phyloP scores from a whole-genome alignment of 1,140 invertebrate genomes.

The Oncopodura yosiiana region DNA sequence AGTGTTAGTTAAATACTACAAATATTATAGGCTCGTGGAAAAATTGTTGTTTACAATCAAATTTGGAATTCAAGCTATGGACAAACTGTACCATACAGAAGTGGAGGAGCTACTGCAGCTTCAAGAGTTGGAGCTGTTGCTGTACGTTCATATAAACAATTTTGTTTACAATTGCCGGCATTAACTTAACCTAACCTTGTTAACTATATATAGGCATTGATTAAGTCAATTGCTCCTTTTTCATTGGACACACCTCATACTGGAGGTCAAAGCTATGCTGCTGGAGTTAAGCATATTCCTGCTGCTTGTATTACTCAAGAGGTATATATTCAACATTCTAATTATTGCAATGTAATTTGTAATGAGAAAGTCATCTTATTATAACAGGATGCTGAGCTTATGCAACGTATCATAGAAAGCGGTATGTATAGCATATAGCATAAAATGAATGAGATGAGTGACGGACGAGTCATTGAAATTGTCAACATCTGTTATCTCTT shows the following conservation, averaged over 20 bases:
- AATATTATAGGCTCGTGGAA: slow-evolving; percentile 46
- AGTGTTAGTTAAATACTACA: not conserved
- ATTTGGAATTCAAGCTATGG: slow-evolving; percentile 50
- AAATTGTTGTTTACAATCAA: slow-evolving; percentile 67
- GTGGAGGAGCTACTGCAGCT: slow-evolving; percentile 50
- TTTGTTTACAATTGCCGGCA: too few relatives aligned
- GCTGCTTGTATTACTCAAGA: slow-evolving; percentile 64
- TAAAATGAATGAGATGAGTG: not conserved
- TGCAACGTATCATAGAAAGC: slow-evolving; percentile 54
- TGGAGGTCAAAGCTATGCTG: slow-evolving; percentile 52
- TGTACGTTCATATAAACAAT: too few relatives aligned
- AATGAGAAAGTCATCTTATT: too few relatives aligned
- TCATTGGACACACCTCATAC: slow-evolving; percentile 55
- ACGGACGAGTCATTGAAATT: too few relatives aligned
- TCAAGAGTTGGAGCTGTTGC: slow-evolving; percentile 62
- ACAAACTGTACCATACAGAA: slow-evolving; percentile 50
- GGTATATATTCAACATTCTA: too few relatives aligned
- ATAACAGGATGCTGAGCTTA: slow-evolving; percentile 68
- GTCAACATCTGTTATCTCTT: not conserved
- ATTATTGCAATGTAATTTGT: too few relatives aligned
- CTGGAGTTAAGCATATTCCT: slow-evolving; percentile 58
- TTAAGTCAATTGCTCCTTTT: slow-evolving; percentile 63
- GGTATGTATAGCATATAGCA: slow-evolving; percentile 37
- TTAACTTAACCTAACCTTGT: too few relatives aligned
- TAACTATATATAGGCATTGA: too few relatives aligned